These are phyloP conservation scores for Muscidifurax raptorellus DNA, from an alignment of 1,140 invertebrate genomes.

Conservation along the genomic window DNA sequence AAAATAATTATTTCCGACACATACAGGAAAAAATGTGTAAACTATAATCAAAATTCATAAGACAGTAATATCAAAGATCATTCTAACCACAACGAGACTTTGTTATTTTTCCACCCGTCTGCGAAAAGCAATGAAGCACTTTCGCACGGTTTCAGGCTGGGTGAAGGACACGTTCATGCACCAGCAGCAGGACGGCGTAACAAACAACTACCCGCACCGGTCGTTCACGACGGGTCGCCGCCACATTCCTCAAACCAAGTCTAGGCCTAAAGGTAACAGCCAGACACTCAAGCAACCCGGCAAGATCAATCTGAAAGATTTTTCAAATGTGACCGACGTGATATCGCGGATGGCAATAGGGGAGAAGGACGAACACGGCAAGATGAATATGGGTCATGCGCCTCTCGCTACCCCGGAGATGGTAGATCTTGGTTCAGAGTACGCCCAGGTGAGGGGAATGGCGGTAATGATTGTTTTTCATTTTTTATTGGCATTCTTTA, in stretches of 20 bases:
- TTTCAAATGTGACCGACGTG: conserved; percentile 91
- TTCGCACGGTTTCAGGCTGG: conserved; percentile 75
- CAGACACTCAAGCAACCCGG: conserved; percentile 92
- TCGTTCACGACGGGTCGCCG: conserved; percentile 89
- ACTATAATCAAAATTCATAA: not conserved
- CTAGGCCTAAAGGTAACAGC: conserved; percentile 84
- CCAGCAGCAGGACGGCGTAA: conserved; percentile 74
- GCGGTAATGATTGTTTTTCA: conserved; percentile 59
- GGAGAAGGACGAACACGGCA: conserved; percentile 76
- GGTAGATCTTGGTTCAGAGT: conserved; percentile 83
- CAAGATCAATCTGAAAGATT: conserved; percentile 93
- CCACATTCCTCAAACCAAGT: conserved; percentile 79
- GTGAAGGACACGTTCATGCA: conserved; percentile 81
- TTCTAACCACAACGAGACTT: not conserved
- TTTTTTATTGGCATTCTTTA: not conserved
- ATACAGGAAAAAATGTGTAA: not conserved
- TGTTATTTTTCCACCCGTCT: conserved; percentile 40
- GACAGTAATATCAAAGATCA: not conserved
- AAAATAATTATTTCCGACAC: not conserved
- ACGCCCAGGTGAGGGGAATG: conserved; percentile 82
- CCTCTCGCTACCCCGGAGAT: conserved; percentile 88
- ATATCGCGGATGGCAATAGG: conserved; percentile 85
- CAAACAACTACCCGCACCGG: conserved; percentile 83
- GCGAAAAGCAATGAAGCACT: conserved; percentile 54
- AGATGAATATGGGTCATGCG: conserved; percentile 80